Base-by-base conservation (phyloP, 2,113 vertebrate species). In the Phyllostomus discolor region DNA sequence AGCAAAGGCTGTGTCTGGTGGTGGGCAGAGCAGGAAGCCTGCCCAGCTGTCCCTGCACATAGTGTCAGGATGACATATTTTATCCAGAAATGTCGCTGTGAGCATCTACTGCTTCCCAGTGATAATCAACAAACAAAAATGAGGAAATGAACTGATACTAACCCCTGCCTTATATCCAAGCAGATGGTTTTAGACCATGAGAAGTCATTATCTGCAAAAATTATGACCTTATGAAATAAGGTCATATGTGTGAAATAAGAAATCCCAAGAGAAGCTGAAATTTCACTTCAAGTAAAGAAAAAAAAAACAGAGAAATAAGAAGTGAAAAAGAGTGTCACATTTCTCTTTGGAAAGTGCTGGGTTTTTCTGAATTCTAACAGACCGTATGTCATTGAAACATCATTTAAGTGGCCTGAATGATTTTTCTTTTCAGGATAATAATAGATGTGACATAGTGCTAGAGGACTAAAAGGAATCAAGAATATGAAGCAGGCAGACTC, bases 311-410 rank as follows among this genome's bases (percentile, higher is more conserved):
- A 85, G 66, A 82, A 66, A 91, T 28, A 73, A 66, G 64, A 94
- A 67, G 48, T 54, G 12, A 91, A 95, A 67, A 35, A 82, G 26
- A 59, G 22, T 28, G 31, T 54, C 54, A 92, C 41, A 43, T 43
- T 94, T 94, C 52, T 83, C 88, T 95, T 57, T 90, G 64, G 57
- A 31, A 83, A 90, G 33, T 54, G n/a, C 26, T 57, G 35, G 24
- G 41, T 95, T 85, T 94, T 86, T 79, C 33, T 89, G 89, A 89
- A 93, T 76, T 31, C 38, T 88, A 93, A 91, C 64, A 62, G 84
- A 88, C 35, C 54, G 1, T 28, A 38, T 50, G 20, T 64, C 69
- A 76, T 7, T 79, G 46, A 90, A 76, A 75, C 72, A 88, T 26
- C 70, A 95, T 54, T 89, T 82, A 83, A 43, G 69, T 82, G 73